Evolutionary conservation across 2,113 vertebrate species (phyloP), one percentile per base, ranked within the genome.

Genomic region (Cephalopterus ornatus): DNA sequence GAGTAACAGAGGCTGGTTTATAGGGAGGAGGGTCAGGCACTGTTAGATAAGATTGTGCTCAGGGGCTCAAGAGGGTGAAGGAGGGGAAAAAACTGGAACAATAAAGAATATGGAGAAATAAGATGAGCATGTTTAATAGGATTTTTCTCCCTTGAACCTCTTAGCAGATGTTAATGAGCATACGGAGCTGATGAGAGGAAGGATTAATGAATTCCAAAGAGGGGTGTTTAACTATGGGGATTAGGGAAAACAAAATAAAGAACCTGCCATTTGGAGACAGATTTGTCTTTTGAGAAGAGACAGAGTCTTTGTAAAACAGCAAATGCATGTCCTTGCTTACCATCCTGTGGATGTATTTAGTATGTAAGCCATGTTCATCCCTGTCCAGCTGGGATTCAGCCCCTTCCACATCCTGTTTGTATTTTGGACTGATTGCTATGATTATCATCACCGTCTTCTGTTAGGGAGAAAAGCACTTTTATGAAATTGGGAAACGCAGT

Each of bases 381-480:
- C 95, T 98, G 76, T 97, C 97, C 97, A 98, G 97, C 97, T 98
- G 98, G 26, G 98, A 98, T 88, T 98, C 98, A 14, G 98, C 97
- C 72, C 99, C 99, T 97, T 99, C 99, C 93, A 99, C 98, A 86
- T 99, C 99, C 92, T 98, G 97, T 98, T 99, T 99, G 98, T 99
- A 99, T 97, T 98, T 99, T 96, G 99, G 99, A 96, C 99, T 99
- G 98, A 99, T 99, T 94, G 98, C 99, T 97, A 99, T 98, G 74
- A 99, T 99, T 97, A 99, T 99, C 97, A 99, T 98, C 97, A 99
- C 98, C 1, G 98, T 99, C 97, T 99, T 99, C 99, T 99, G 98
- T 97, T 96, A 96, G 96, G 96, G 89, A 98, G 92, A 96, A 97
- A 97, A 95, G 95, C 94, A 86, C 94, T 98, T 96, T 92, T 95